Evolutionary conservation across 2,888 invertebrate species (phyloP).

Genomic region (Acleris sparsana): DNA sequence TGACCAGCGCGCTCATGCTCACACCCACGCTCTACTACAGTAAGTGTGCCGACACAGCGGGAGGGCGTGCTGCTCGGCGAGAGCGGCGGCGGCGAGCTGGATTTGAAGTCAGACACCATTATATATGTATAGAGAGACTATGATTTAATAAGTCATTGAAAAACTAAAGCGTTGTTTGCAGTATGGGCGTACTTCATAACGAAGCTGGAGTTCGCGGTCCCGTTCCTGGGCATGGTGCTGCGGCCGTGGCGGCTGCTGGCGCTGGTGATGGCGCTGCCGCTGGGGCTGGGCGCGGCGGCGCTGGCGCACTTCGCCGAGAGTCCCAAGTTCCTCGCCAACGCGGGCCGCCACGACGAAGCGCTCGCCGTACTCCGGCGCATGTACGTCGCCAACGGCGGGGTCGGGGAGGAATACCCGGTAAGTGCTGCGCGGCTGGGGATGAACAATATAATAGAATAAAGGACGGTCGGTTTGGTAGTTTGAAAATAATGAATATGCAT

Average conservation of each 20-base stretch:
- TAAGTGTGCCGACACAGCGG: slow-evolving; percentile 40
- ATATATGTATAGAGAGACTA: too few species aligned
- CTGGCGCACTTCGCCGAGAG: slow-evolving; percentile 87
- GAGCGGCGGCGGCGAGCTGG: too few species aligned
- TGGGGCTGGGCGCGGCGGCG: slow-evolving; percentile 83
- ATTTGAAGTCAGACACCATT: too few species aligned
- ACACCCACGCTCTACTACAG: slow-evolving; percentile 71
- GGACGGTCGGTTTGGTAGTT: neutral
- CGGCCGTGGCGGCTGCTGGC: slow-evolving; percentile 73
- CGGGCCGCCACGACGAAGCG: slow-evolving; percentile 85
- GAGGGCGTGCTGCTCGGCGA: too few species aligned
- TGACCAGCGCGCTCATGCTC: slow-evolving; percentile 73
- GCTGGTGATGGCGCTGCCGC: slow-evolving; percentile 83
- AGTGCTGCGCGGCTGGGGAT: slow-evolving; percentile 41
- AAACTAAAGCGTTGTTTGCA: slow-evolving; percentile 45
- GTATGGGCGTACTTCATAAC: slow-evolving; percentile 69
- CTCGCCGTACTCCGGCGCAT: slow-evolving; percentile 83
- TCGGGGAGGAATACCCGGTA: slow-evolving; percentile 60
- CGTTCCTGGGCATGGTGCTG: slow-evolving; percentile 59
- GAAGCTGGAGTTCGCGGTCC: slow-evolving; percentile 64
- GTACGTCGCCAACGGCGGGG: slow-evolving; percentile 81
- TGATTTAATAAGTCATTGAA: too few species aligned
- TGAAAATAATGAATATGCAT: too few species aligned
- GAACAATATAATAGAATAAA: neutral
- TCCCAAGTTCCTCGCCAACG: slow-evolving; percentile 89